Evolutionary conservation across 1,140 invertebrate species (phyloP).

Genomic region (Drosophila pachea): DNA sequence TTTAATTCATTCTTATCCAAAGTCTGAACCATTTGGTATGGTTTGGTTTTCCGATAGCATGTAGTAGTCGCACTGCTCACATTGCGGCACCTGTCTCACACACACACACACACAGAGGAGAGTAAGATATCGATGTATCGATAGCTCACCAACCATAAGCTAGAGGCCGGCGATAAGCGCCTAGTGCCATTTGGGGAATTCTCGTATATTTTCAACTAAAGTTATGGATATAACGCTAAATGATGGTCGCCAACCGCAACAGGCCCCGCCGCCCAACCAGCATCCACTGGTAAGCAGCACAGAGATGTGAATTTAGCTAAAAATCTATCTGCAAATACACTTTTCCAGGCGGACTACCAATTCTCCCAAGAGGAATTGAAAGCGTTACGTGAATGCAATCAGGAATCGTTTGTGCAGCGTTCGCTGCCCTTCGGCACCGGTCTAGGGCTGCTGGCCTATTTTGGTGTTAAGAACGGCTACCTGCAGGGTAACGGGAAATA

Average conservation of each 20-base stretch:
- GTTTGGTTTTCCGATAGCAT: neutral
- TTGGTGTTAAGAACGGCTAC: slow-evolving; percentile 82
- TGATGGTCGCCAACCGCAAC: slow-evolving; percentile 22
- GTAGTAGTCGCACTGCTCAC: neutral
- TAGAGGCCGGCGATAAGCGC: slow-evolving; percentile 27
- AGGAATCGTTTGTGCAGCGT: slow-evolving; percentile 85
- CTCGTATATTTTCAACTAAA: slow-evolving; percentile 5
- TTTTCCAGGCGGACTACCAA: slow-evolving; percentile 80
- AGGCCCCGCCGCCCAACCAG: slow-evolving; percentile 24
- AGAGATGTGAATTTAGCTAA: neutral
- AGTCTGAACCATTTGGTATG: neutral
- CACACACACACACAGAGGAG: neutral
- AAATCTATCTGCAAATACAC: slow-evolving; percentile 13
- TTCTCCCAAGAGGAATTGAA: slow-evolving; percentile 80
- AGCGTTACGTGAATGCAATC: slow-evolving; percentile 85
- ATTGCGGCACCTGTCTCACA: neutral
- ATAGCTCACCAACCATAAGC: neutral
- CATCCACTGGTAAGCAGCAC: slow-evolving; percentile 54
- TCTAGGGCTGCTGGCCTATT: slow-evolving; percentile 82
- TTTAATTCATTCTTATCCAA: too few species aligned
- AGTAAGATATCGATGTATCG: slow-evolving; percentile 19
- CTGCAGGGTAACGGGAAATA: slow-evolving; percentile 81
- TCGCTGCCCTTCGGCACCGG: slow-evolving; percentile 83
- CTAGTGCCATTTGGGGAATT: slow-evolving; percentile 30
- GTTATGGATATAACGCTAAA: slow-evolving; percentile 54